phyloP scores from a whole-genome alignment of 2,113 vertebrate genomes.

The Balaeniceps rex region DNA sequence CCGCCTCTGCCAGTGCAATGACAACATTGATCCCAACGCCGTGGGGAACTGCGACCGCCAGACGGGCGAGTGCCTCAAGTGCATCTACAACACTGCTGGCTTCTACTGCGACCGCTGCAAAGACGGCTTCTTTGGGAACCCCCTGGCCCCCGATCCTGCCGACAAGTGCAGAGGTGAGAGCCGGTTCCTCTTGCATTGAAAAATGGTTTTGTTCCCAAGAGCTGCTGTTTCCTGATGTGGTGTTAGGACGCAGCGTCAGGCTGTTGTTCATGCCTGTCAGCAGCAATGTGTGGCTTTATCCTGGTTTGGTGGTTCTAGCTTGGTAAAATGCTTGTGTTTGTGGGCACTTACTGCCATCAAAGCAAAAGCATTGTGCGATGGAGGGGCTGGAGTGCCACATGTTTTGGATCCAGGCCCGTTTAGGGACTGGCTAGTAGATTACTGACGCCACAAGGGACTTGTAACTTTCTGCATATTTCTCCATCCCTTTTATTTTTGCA shows the following conservation, averaged over 20 bases:
- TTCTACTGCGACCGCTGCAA: constrained; percentile 89
- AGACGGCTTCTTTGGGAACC: constrained; percentile 86
- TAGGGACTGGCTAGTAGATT: background rate
- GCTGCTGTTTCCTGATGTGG: background rate
- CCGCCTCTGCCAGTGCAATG: constrained; percentile 87
- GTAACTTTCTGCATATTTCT: background rate
- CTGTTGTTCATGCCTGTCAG: rapidly evolving
- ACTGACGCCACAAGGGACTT: background rate
- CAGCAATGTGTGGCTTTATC: background rate
- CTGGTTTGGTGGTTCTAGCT: background rate
- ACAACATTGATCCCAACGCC: constrained; percentile 88
- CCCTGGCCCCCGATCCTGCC: constrained; percentile 73
- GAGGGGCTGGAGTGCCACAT: background rate
- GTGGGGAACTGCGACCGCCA: constrained; percentile 85
- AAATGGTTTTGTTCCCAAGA: background rate
- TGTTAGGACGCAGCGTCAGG: background rate
- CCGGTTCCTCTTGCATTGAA: background rate
- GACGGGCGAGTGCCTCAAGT: constrained; percentile 89
- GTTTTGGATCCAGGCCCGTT: background rate
- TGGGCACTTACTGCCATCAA: background rate
- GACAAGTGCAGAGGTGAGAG: constrained; percentile 88
- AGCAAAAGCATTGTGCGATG: background rate
- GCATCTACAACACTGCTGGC: constrained; percentile 87
- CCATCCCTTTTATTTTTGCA: constrained; percentile 36
- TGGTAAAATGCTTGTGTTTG: background rate